Evolutionary conservation across 2,797 vertebrate species (phyloP).

Genomic region (Micrastur ruficollis): DNA sequence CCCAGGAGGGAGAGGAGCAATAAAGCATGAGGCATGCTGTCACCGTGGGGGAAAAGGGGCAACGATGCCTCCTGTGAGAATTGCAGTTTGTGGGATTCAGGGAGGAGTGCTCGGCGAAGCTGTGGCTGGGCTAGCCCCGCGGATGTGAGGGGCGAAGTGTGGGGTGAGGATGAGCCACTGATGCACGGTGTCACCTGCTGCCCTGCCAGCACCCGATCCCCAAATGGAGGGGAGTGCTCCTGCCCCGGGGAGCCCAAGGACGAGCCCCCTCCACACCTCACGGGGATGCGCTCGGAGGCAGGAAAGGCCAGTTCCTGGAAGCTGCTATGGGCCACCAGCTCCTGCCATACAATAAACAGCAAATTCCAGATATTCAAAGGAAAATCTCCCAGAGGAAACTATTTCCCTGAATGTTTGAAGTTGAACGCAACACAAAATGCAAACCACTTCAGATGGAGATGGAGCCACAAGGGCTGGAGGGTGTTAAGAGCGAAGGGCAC

Average conservation of each 20-base stretch:
- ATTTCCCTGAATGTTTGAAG: not conserved
- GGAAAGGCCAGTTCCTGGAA: not conserved
- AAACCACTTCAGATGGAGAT: not conserved
- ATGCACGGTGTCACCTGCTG: not conserved
- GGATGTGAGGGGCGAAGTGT: rapidly evolving
- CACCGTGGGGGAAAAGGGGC: not conserved
- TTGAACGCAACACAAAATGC: not conserved
- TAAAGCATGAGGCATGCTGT: slow-evolving; percentile 47
- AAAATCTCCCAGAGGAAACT: not conserved
- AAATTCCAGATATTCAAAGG: rapidly evolving
- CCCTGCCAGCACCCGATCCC: rapidly evolving
- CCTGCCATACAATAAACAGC: not conserved
- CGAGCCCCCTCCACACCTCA: not conserved
- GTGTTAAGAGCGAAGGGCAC: not conserved
- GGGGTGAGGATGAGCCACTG: not conserved
- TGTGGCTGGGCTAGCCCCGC: rapidly evolving
- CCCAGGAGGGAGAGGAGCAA: slow-evolving; percentile 3
- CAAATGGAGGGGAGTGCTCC: rapidly evolving
- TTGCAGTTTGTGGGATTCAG: rapidly evolving
- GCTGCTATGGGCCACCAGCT: not conserved
- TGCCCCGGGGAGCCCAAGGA: not conserved
- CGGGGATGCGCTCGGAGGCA: rapidly evolving
- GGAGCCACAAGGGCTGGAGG: not conserved
- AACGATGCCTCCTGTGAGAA: not conserved
- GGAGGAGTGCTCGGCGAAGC: not conserved